Base-by-base conservation (phyloP, 2,797 vertebrate species). In the Vultur gryphus region DNA sequence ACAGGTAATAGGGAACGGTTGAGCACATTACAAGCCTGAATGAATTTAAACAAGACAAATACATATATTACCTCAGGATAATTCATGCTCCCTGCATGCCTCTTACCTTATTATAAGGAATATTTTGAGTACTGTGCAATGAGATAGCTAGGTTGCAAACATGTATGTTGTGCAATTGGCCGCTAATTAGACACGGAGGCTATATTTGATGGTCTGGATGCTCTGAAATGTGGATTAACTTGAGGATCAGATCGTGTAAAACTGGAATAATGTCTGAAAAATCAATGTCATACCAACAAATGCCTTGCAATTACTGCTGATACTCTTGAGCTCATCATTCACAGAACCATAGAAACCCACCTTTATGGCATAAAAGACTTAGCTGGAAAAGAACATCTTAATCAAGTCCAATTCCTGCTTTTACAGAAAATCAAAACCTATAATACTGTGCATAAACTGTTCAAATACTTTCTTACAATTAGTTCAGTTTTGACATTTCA, bases 1-100 rank as follows among this genome's bases (percentile, higher is more conserved):
- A 94, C 57, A 87, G 73, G 62, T 91, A 92, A 90, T n/a, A 71
- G 58, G 37, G 73, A 94, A 90, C 48, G 35, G 71, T 33, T 87
- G 59, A 89, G 49, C 69, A 88, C 59, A 79, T 90, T 95, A 91
- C 28, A 87, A 84, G 59, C 54, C 39, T 85, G 70, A 91, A 71
- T 67, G 75, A 75, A 64, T 89, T 91, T 89, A 84, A 96, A 84
- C 29, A 87, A 84, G 86, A 94, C 48, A 91, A 89, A 93, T 80
- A 77, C 23, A 64, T 52, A 61, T 39, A 85, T 92, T 65, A 75
- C 67, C 37, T 83, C 52, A 61, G 51, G 41, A 51, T 73, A 95
- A 82, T 16, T 55, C 55, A 82, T 35, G 46, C 21, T 78, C 25
- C 33, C 48, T 67, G 64, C 29, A 57, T 59, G 21, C 35, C 44